Evolutionary conservation across 2,113 vertebrate species (phyloP), one percentile per base, ranked within the genome.

Genomic region (Globicephala melas): DNA sequence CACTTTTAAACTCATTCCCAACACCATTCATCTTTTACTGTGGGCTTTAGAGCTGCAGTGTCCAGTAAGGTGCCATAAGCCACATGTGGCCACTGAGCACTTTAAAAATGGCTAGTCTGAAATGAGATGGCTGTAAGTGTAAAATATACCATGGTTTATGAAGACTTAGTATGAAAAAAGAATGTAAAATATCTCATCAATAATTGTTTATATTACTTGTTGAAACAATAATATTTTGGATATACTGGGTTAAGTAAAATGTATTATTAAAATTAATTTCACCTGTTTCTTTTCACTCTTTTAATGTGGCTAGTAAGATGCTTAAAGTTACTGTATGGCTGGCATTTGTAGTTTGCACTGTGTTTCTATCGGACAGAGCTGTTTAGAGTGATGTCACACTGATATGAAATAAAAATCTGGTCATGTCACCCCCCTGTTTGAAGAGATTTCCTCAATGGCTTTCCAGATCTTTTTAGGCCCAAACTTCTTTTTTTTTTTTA

Each of bases 341-440:
- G 80, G 28, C 20, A 73, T 55, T 47, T 97, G 73, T 67, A 50
- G 33, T 92, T 58, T 71, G 26, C 10, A 86, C 10, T 81, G 20
- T 63, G 70, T 76, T 85, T 89, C 79, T 86, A 92, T 18, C 53
- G 31, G 41, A 77, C 12, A 95, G 17, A 76, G 50, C 4, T 65
- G 60, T 58, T 93, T 58, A 82, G 13, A 88, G 71, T 53, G 44
- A 89, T 26, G 7, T 83, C 74, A 95, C 17, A 91, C 1, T 84
- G 41, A 87, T 73, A 47, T 67, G 76, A 97, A 96, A 92, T 79
- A 82, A 89, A 96, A 92, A 77, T 41, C 28, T 84, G 71, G 67
- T 85, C 7, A 60, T 5, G 23, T 80, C 31, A 44, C 14, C 76
- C 70, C 67, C 6, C 71, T 25, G 36, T 70, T 96, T 91, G 94